Conservation (phyloP, 2,797 vertebrate genomes). For the Vultur gryphus region DNA sequence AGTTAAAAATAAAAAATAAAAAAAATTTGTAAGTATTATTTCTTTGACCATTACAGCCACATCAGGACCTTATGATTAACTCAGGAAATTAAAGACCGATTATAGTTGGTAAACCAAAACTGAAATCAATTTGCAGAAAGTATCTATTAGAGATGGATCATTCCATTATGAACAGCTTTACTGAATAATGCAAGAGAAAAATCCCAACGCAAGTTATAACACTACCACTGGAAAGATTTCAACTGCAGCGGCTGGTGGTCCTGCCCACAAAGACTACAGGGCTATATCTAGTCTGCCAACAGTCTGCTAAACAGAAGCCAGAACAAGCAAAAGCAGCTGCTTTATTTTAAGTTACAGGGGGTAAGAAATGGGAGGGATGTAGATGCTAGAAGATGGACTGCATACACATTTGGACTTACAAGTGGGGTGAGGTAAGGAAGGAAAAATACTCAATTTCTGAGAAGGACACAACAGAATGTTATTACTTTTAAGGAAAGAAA, state of each 20-base stretch:
- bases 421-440: neutral
- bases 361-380: neutral
- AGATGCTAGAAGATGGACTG: neutral
- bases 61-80: neutral
- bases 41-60: neutral
- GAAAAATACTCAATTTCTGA: neutral
- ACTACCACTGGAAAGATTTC: neutral
- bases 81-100: neutral
- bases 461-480: neutral
- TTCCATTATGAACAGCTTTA: neutral
- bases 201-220: neutral
- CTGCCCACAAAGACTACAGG: neutral
- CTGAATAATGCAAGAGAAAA: neutral
- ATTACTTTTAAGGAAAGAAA: neutral
- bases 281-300: neutral
- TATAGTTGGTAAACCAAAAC: neutral
- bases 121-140: neutral
- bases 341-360: neutral
- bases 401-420: neutral
- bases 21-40: neutral
- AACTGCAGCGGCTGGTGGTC: neutral
- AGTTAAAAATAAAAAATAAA: neutral
- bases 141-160: neutral
- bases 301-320: neutral
- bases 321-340: neutral